Evolutionary conservation across 1,140 invertebrate species (phyloP), one percentile per base, ranked within the genome.

Genomic region (Drosophila oshimai): DNA sequence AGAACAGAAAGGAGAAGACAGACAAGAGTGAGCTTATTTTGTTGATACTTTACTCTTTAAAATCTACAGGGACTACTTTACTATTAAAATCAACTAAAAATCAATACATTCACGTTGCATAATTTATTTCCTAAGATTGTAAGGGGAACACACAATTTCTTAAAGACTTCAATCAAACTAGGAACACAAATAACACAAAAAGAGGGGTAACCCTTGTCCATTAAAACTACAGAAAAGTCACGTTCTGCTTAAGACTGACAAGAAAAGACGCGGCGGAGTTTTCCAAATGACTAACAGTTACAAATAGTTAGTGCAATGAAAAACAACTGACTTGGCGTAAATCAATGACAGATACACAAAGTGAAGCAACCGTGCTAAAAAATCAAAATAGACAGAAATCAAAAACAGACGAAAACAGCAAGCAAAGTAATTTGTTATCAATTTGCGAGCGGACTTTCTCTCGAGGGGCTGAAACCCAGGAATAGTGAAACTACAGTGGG

Each of bases 391-490:
- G 39, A 72, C 28, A 72, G 44, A 72, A 71, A 47, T 68, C 41
- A 47, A 33, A 44, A 31, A 6, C 53, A 62, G 34, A 51, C 31
- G 45, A 45, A 53, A 34, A 44, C 49, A 46, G 42, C 49, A 50
- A 37, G 37, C 69, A 71, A 70, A 72, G 45, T 70, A 58, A 58
- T 72, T 72, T 70, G 55, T 50, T 69, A 71, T 71, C 64, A 71
- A 71, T 71, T 58, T 71, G 53, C 58, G 57, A 49, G 18, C 22
- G 58, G 37, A 50, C 58, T 65, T 44, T 15, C 64, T 41, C 42
- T 49, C 42, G 33, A 49, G 55, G 61, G 20, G 9, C 26, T 26
- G 22, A 37, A 42, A 9, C 15, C 34, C 34, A 26, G 31, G 57
- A 26, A 58, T 28, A 18, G 37, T 28, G 36, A 58, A 26, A 41